Evolutionary conservation across 2,888 invertebrate genomes (phyloP), one percentile per base, ranked within the genome.

Genomic region (Teleogryllus oceanicus): DNA sequence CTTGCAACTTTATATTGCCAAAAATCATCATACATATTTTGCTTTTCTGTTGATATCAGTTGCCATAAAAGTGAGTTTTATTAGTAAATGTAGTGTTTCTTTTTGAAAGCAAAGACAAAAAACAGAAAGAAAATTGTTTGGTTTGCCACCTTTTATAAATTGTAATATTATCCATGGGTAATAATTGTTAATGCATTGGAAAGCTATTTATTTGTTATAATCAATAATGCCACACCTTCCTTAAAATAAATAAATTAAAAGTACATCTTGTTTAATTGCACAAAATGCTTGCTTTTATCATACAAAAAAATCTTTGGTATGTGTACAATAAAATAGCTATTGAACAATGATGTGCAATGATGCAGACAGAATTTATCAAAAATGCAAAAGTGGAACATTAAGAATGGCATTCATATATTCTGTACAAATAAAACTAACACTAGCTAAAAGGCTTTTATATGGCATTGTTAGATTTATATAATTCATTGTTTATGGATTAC

Each of bases 301-400:
- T 81, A 81, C 78, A 81, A 80, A 37, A 24, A 80, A 81, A 79
- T 81, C 81, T 81, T 81, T 81, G 81, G 81, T 75, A 81, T 78
- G 81, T 79, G 79, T 81, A 79, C 81, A 81, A 79, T 81, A 81
- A 79, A 81, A 81, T 81, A 81, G 79, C 78, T 77, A 62, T 62
- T 62, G 13, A 62, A 62, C 62, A 62, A 62, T 62, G 62, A 62
- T 62, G 62, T 62, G 62, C 62, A 18, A 13, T 16, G 62, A 62
- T 62, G 50, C 76, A 79, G 79, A 78, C 78, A 78, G n/a, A 78
- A 78, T 78, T 50, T 78, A 78, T 51, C 50, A 62, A 62, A 62
- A 62, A 62, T 62, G 62, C 62, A 62, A 62, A 62, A 62, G 62
- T 62, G 62, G 62, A 62, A 62, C n/a, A 62, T 18, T 62, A 62